These are phyloP conservation scores for Arctopsyche grandis DNA, from an alignment of 1,140 invertebrate species.

Conservation along the genomic window DNA sequence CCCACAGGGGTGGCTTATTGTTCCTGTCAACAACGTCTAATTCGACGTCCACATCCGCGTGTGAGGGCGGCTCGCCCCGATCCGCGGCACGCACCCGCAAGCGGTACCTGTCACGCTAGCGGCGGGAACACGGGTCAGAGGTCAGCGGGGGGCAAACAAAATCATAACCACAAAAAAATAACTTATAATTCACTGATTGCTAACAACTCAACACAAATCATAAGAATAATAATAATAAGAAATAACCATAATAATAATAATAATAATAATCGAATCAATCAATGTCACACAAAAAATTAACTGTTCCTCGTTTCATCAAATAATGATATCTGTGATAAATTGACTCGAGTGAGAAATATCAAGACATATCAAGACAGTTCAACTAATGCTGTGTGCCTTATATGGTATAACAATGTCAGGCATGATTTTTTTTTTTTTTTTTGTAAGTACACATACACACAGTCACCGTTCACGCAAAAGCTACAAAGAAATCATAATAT, in stretches of 20 bases:
- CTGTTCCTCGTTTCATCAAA: constrained; percentile 21
- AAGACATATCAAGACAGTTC: constrained; percentile 53
- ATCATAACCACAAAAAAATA: constrained; percentile 54
- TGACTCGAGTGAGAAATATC: constrained; percentile 51
- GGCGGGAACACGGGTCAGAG: constrained; percentile 68
- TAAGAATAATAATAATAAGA: constrained; percentile 55
- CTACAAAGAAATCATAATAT: constrained; percentile 49
- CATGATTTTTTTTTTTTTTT: constrained; percentile 37
- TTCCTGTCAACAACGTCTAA: constrained; percentile 97
- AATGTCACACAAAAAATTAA: constrained; percentile 53
- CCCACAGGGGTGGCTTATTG: constrained; percentile 97
- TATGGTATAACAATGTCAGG: constrained; percentile 11
- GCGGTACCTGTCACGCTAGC: constrained; percentile 92
- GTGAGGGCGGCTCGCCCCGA: constrained; percentile 86
- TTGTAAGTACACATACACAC: constrained; percentile 37
- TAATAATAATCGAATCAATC: constrained; percentile 48
- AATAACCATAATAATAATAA: constrained; percentile 52
- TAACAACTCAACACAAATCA: constrained; percentile 57
- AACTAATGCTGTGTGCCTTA: constrained; percentile 51
- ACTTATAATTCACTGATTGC: constrained; percentile 53
- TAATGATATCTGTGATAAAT: constrained; percentile 51
- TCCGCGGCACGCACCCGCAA: constrained; percentile 93
- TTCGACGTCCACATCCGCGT: constrained; percentile 94
- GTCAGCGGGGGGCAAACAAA: constrained; percentile 64
- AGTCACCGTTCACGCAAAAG: constrained; percentile 50